A percentile compares a stretch with the other conserved stretches of the same genome.
Conservation (phyloP, 2,113 vertebrate genomes). For the Pardalotus punctatus region DNA sequence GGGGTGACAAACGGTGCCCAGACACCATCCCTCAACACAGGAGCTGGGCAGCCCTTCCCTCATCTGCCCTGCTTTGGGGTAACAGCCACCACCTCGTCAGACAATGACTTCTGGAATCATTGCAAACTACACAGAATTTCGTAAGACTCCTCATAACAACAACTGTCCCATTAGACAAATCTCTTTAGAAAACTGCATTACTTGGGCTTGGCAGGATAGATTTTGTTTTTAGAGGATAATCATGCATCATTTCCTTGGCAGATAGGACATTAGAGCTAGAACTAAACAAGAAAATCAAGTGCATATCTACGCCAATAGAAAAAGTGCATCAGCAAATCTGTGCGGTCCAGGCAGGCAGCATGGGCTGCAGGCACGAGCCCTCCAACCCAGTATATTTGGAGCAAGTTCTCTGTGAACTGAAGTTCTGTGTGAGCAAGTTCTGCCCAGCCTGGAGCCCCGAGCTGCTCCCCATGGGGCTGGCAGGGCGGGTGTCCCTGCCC, state of each 20-base stretch:
- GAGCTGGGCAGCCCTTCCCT: not conserved
- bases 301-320: not conserved
- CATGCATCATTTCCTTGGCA: not conserved
- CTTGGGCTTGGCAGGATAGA: not conserved
- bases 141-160: not conserved
- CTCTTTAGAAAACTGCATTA: not conserved
- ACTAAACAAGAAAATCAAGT: not conserved
- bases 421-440: not conserved
- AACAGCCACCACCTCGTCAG: accelerated
- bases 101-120: accelerated
- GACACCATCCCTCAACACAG: not conserved
- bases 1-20: not conserved
- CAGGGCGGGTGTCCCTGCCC: accelerated
- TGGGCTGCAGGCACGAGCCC: accelerated
- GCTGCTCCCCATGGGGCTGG: not conserved
- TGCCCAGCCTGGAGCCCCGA: not conserved
- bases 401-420: too few relatives aligned
- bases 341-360: accelerated
- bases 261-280: not conserved
- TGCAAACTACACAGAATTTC: not conserved
- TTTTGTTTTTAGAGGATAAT: not conserved
- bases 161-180: not conserved
- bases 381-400: not conserved
- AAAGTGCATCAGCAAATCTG: not conserved
- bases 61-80: accelerated